phyloP scores from a whole-genome alignment of 2,797 vertebrate species.

The Sebastes trivittatus region DNA sequence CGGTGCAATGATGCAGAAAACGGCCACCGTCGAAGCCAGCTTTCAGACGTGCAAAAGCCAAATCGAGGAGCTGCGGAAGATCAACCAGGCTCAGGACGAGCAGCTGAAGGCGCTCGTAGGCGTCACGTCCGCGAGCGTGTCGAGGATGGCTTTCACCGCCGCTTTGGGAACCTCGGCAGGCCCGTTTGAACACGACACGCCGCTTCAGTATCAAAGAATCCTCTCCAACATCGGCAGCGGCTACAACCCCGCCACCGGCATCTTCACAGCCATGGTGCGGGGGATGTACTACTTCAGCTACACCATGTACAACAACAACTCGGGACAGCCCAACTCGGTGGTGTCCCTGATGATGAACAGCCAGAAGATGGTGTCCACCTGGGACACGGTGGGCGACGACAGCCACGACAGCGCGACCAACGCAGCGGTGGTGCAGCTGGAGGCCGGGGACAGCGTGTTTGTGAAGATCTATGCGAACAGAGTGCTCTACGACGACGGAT shows the following conservation, averaged over 20 bases:
- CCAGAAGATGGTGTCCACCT: neutral
- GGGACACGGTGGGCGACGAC: neutral
- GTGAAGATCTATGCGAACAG: neutral
- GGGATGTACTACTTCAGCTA: slow-evolving; percentile 30
- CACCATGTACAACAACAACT: slow-evolving; percentile 20
- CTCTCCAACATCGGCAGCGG: slow-evolving; percentile 8
- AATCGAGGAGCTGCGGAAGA: neutral
- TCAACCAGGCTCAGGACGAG: neutral
- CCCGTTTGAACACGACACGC: neutral
- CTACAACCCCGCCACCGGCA: slow-evolving; percentile 12
- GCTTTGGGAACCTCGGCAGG: slow-evolving; percentile 1
- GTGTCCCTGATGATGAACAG: slow-evolving; percentile 31
- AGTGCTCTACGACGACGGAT: neutral
- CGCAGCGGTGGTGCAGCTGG: slow-evolving; percentile 6
- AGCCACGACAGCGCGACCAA: neutral
- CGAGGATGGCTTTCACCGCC: neutral
- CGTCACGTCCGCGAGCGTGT: accelerated
- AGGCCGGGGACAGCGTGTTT: slow-evolving; percentile 17
- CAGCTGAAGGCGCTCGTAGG: neutral
- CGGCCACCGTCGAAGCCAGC: neutral
- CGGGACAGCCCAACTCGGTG: neutral
- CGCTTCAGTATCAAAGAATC: neutral
- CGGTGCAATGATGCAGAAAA: neutral
- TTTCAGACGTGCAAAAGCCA: neutral
- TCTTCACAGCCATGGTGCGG: slow-evolving; percentile 1